Evolutionary conservation across 2,797 vertebrate species (phyloP), one percentile per base, ranked within the genome.

Genomic region (Acrossocheilus wenchowensis): DNA sequence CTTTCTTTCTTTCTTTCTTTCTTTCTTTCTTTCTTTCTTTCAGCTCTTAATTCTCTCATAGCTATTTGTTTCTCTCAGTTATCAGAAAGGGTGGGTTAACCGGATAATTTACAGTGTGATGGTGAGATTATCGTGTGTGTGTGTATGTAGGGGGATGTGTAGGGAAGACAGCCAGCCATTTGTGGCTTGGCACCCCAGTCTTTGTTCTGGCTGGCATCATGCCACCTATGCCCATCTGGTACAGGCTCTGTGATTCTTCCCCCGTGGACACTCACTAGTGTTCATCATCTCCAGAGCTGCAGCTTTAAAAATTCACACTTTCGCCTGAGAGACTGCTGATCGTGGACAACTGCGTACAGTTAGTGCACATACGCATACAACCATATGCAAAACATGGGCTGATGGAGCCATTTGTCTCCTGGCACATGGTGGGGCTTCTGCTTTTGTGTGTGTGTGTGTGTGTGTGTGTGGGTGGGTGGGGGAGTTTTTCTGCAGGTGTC

Each of bases 201-300:
- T 64, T 78, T 82, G 73, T 88, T 88, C 83, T 82, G 72, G 72
- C 17, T 89, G 94, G 94, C 94, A 93, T 85, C 78, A 86, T 73
- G 91, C 93, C 93, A 91, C 80, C 88, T 89, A 86, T 89, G 91
- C 90, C 94, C 94, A 93, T 95, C 94, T 95, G 94, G 90, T 92
- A 89, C 87, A 86, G 93, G 87, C 86, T 85, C 66, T 90, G 89
- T 89, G 66, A 72, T 62, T 79, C 54, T 87, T 93, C 94, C 90
- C 74, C 93, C 77, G 88, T 87, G 92, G 93, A 90, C 91, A 89
- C 90, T 88, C 80, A 86, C 89, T 93, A 92, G 93, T 92, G 92
- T 92, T 93, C 92, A 92, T 90, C 93, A 90, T 93, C 75, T 92
- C 91, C 93, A 90, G 92, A 91, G 90, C 92, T 90, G 90, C 87